Evolutionary conservation across 1,140 invertebrate species (phyloP), one percentile per base, ranked within the genome.

Genomic region (Drosophila mauritiana): DNA sequence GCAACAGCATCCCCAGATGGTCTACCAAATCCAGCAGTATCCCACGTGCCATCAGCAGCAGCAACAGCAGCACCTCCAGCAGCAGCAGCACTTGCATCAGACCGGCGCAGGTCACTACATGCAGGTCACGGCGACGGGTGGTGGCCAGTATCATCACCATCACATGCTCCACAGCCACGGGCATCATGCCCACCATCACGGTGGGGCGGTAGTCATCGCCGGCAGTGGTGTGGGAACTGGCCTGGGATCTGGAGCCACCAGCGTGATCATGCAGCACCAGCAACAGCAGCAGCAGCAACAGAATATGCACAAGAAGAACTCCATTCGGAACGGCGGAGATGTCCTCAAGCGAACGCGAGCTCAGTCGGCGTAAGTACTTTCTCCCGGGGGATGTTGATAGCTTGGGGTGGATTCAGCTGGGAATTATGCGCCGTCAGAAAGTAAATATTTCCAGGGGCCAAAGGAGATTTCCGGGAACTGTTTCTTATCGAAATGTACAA

Each of bases 341-440:
- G 94, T 95, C 40, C 91, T 95, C 64, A 96, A 96, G 85, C 92
- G 95, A 51, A 94, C 94, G 64, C 92, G 95, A 73, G 93, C 95
- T 57, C 95, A 96, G 89, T 94, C 93, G 73, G 94, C 94, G 95
- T 96, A 93, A 95, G 94, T 94, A 69, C 45, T 48, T 13, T 12
- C 22, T 7, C 1, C 13, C 5, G 4, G 20, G n/a, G 17, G 49
- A 36, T 13, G 31, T 12, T 17, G 11, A 43, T n/a, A 40, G 3
- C 8, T 17, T 25, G 17, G 15, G 22, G 15, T 11, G 37, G 15
- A 43, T 36, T 27, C 22, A 8, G 17, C 10, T 0, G n/a, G 57
- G n/a, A 37, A 53, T 25, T 25, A 10, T 37, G 34, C 2, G 17
- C 20, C 27, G 17, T 20, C 36, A 20, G 34, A 56, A 40, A 55